A percentile compares a stretch with the other conserved stretches of the same genome.
Conservation (phyloP, 2,113 vertebrate genomes). For the Paracanthobrama guichenoti region DNA sequence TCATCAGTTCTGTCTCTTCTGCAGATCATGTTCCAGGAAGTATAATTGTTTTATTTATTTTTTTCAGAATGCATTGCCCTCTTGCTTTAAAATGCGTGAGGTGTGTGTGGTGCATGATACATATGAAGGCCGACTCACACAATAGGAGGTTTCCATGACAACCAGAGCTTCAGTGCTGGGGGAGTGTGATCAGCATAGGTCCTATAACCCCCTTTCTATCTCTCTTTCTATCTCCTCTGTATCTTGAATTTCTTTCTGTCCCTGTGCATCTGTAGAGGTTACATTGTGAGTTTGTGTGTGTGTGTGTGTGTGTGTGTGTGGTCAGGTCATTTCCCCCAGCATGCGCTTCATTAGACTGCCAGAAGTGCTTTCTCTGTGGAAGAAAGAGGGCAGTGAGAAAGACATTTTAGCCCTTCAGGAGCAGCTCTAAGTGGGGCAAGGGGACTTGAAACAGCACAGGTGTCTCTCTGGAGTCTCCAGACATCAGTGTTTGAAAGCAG, state of each 20-base stretch:
- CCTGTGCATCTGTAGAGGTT: conserved; percentile 24
- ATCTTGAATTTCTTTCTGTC: not conserved
- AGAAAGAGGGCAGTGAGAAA: conserved; percentile 26
- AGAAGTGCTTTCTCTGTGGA: conserved; percentile 28
- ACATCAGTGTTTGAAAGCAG: conserved; percentile 32
- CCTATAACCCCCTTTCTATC: not conserved
- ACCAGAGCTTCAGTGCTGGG: conserved; percentile 47
- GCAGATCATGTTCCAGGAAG: not conserved
- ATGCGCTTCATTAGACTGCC: conserved; percentile 30
- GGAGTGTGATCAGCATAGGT: not conserved
- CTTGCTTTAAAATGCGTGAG: conserved; percentile 28
- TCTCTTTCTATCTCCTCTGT: not conserved
- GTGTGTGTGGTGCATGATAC: conserved; percentile 14
- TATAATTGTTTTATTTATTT: not conserved
- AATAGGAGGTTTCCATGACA: conserved; percentile 48
- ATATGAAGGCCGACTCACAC: conserved; percentile 24
- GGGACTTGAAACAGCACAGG: conserved; percentile 22
- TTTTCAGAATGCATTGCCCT: conserved; percentile 13
- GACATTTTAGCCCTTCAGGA: conserved; percentile 28
- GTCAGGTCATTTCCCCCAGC: conserved; percentile 33
- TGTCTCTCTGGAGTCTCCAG: conserved; percentile 31
- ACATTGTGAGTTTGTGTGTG: not conserved
- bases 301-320: not conserved
- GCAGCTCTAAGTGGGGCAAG: conserved; percentile 18
- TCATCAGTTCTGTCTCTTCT: not conserved